phyloP scores from a whole-genome alignment of 2,113 vertebrate species.

The Chrysemys picta region DNA sequence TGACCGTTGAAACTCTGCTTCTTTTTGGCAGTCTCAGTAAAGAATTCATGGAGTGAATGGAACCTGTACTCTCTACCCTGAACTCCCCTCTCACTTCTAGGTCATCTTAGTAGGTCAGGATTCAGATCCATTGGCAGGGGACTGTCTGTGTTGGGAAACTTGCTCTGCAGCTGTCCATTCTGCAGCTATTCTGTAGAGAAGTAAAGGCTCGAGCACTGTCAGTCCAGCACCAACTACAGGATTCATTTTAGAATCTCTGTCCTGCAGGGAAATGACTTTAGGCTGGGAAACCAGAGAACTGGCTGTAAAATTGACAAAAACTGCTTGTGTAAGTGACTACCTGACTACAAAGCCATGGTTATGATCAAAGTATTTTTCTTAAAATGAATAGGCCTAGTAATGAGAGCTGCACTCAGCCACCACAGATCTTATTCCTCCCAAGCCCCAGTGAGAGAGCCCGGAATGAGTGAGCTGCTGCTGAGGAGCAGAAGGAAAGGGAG shows the following conservation, averaged over 20 bases:
- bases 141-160: fast-evolving
- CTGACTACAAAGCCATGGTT: background rate
- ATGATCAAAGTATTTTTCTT: background rate
- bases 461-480: background rate
- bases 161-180: background rate
- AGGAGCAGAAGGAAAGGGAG: background rate
- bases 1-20: background rate
- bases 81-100: background rate
- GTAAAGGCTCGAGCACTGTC: background rate
- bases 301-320: background rate
- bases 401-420: background rate
- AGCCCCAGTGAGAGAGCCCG: background rate
- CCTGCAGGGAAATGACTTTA: background rate
- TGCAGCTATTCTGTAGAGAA: background rate
- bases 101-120: background rate
- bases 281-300: background rate
- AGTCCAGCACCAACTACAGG: background rate
- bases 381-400: background rate
- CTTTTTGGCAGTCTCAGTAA: background rate
- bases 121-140: background rate
- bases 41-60: background rate
- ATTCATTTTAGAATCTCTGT: background rate
- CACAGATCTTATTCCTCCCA: background rate
- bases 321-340: background rate
- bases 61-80: background rate